phyloP scores from a whole-genome alignment of 37 sponge, comb jelly and placozoan species.

The Oscarella lobularis region DNA sequence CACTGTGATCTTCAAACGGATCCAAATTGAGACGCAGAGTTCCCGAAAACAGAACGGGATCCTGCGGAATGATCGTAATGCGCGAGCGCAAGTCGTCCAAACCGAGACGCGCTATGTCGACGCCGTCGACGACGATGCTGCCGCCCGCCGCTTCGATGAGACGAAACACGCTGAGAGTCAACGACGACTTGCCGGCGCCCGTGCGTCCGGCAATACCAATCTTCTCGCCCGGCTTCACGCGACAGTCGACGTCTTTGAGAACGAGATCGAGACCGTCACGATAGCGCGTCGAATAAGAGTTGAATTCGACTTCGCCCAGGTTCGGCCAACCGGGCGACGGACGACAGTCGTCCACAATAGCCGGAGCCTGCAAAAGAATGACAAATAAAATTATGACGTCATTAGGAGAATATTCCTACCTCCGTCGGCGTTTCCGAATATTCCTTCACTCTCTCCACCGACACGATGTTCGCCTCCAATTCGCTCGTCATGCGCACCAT shows the following conservation, averaged over 20 bases:
- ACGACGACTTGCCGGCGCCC: constrained; percentile 94
- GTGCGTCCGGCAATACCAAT: constrained; percentile 90
- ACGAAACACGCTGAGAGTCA: constrained; percentile 91
- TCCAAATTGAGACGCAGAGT: constrained; percentile 84
- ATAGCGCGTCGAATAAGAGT: constrained; percentile 75
- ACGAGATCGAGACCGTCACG: constrained; percentile 74
- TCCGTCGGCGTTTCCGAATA: constrained; percentile 69
- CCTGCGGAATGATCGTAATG: constrained; percentile 98
- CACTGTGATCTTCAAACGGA: constrained; percentile 68
- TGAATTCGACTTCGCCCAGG: constrained; percentile 64
- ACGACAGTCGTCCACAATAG: neutral
- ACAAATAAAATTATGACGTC: too few relatives aligned
- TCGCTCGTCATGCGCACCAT: constrained; percentile 82
- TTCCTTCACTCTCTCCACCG: constrained; percentile 89
- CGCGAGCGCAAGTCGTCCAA: constrained; percentile 75
- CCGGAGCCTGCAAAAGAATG: constrained; percentile 42
- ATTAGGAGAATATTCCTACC: constrained; percentile 11
- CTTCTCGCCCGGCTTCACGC: constrained; percentile 17
- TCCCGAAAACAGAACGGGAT: constrained; percentile 93
- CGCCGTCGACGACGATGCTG: constrained; percentile 61
- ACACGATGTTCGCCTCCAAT: constrained; percentile 85
- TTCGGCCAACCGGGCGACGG: constrained; percentile 58
- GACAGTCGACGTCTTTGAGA: constrained; percentile 14
- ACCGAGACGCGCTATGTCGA: constrained; percentile 61
- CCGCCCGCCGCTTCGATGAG: constrained; percentile 89